Percentiles rank a stretch among this genome's conserved stretches.
phyloP scores from a whole-genome alignment of 2,888 invertebrate species.

The Pediacus dermestoides region DNA sequence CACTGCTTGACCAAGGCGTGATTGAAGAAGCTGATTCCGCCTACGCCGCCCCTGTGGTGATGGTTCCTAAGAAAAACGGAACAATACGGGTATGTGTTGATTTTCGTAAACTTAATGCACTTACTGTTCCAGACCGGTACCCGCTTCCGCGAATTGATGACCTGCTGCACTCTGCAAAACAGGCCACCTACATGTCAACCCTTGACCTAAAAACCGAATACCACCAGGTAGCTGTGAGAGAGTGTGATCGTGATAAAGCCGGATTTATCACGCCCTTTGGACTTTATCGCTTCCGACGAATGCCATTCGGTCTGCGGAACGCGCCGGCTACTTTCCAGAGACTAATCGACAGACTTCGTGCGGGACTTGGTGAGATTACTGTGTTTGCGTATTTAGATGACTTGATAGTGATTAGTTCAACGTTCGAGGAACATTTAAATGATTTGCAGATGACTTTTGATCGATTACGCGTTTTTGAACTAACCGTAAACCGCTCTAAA shows the following conservation, averaged over 20 bases:
- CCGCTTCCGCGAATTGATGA: slow-evolving; percentile 28
- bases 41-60: slow-evolving; percentile 38
- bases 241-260: slow-evolving; percentile 17
- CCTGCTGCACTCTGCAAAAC: slow-evolving; percentile 19
- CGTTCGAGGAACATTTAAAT: slow-evolving; percentile 23
- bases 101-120: slow-evolving; percentile 21
- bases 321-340: slow-evolving; percentile 31
- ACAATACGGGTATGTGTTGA: slow-evolving; percentile 22
- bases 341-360: slow-evolving; percentile 26
- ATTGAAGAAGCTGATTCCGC: slow-evolving; percentile 42
- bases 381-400: slow-evolving; percentile 31
- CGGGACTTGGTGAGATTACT: slow-evolving; percentile 21
- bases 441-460: slow-evolving; percentile 23
- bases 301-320: slow-evolving; percentile 31
- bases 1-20: slow-evolving; percentile 34
- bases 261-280: slow-evolving; percentile 33
- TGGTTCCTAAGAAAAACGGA: slow-evolving; percentile 37
- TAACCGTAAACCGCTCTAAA: slow-evolving; percentile 26
- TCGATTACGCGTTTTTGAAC: slow-evolving; percentile 18
- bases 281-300: slow-evolving; percentile 21
- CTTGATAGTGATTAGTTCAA: slow-evolving; percentile 25
- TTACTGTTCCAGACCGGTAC: slow-evolving; percentile 25
- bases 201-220: slow-evolving; percentile 16
- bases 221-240: slow-evolving; percentile 7
- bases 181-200: slow-evolving; percentile 13